These are phyloP conservation scores for Actinia tenebrosa DNA, from an alignment of 64 coral and sea anemone species.

Conservation along the genomic window DNA sequence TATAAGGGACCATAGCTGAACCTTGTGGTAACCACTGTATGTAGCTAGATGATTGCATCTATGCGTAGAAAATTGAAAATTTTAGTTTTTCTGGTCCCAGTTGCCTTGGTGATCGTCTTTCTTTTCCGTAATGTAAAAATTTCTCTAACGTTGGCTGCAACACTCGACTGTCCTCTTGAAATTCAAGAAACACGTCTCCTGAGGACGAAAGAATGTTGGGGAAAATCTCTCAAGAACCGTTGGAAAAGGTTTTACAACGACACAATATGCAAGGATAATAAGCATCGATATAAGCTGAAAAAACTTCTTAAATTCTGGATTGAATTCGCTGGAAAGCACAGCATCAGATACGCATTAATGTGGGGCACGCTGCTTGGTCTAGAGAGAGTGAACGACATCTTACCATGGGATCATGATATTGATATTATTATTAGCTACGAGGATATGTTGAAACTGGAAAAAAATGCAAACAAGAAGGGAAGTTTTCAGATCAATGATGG, in stretches of 20 bases:
- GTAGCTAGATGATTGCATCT: too few species aligned
- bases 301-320: conserved; percentile 25
- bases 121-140: background rate
- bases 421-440: conserved; percentile 22
- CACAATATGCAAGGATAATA: conserved; percentile 37
- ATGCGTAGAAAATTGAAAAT: background rate
- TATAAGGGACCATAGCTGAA: too few species aligned
- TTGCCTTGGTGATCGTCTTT: background rate
- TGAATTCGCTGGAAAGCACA: conserved; percentile 17
- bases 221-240: background rate
- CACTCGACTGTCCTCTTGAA: background rate
- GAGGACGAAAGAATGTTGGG: conserved; percentile 6
- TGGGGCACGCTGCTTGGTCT: conserved; percentile 28
- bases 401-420: conserved; percentile 61
- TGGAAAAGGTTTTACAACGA: conserved; percentile 37
- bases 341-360: conserved; percentile 40
- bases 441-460: conserved; percentile 28
- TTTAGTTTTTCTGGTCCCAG: background rate
- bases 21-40: too few species aligned
- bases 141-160: background rate
- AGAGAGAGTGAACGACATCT: conserved; percentile 38
- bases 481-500: background rate
- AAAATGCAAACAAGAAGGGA: background rate
- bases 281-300: conserved; percentile 14
- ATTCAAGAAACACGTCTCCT: background rate